Percentiles rank a stretch among this genome's conserved stretches.
Evolutionary conservation across 2,888 invertebrate species (phyloP).

Genomic region (Syrista parreyssii): DNA sequence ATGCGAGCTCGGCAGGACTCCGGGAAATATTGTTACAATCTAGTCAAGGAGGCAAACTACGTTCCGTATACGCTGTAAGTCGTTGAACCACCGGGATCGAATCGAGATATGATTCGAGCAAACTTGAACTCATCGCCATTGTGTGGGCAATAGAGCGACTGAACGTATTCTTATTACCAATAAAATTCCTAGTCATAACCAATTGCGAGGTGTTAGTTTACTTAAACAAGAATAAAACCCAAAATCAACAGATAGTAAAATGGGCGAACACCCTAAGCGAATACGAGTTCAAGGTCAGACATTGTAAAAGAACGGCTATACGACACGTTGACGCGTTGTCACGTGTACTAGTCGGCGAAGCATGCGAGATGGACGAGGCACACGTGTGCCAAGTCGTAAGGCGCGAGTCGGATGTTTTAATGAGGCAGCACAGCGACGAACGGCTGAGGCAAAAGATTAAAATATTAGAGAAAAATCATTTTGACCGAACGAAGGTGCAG

Average conservation of each 20-base stretch:
- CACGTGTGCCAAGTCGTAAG: too few species aligned
- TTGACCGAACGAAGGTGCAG: too few species aligned
- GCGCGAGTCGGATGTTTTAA: too few species aligned
- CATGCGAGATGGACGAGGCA: too few species aligned
- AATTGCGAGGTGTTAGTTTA: constrained; percentile 33
- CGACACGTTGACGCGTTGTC: constrained; percentile 38
- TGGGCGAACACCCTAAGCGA: too few species aligned
- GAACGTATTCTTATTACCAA: constrained; percentile 28
- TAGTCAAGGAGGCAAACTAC: constrained; percentile 24
- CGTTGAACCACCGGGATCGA: constrained; percentile 34
- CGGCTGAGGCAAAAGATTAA: too few species aligned
- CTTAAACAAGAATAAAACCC: constrained; percentile 20
- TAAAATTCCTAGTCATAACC: constrained; percentile 29
- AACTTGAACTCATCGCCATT: constrained; percentile 33
- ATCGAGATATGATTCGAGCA: constrained; percentile 31
- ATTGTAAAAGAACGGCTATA: constrained; percentile 36
- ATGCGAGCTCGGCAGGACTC: constrained; percentile 31
- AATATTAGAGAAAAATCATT: too few species aligned
- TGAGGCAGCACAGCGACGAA: too few species aligned
- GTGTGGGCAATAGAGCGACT: constrained; percentile 33
- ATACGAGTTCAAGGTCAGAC: constrained; percentile 37
- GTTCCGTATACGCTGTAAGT: constrained; percentile 34
- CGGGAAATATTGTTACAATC: constrained; percentile 37
- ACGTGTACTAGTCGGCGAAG: constrained; percentile 32
- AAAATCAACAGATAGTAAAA: constrained; percentile 29